Evolutionary conservation across 2,113 vertebrate species (phyloP).

Genomic region (Halichoerus grypus): DNA sequence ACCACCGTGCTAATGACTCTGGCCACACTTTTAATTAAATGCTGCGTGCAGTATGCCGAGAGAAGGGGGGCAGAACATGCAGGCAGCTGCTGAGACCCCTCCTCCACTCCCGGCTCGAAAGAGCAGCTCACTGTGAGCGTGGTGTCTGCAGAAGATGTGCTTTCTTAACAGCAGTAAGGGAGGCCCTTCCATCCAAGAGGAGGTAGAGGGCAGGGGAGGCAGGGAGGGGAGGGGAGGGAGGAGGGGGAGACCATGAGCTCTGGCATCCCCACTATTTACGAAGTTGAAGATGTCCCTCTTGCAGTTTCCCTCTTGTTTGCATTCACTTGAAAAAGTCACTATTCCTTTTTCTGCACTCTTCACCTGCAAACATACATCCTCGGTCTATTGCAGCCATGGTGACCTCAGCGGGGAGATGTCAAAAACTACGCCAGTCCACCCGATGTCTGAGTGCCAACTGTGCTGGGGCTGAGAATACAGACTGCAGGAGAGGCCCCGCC

Average conservation of each 20-base stretch:
- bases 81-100: constrained; percentile 68
- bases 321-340: neutral
- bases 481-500: neutral
- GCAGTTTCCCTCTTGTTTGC: neutral
- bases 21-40: constrained; percentile 62
- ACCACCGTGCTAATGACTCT: neutral
- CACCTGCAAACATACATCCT: neutral
- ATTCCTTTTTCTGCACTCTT: constrained; percentile 9
- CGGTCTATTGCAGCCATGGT: neutral
- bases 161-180: neutral
- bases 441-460: neutral
- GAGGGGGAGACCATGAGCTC: neutral
- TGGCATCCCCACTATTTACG: neutral
- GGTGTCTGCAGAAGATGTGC: neutral
- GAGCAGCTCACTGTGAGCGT: constrained; percentile 45
- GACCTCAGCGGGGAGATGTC: neutral
- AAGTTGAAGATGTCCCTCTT: neutral
- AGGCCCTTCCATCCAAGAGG: neutral
- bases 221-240: fast-evolving
- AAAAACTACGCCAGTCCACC: neutral
- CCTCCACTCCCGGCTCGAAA: constrained; percentile 41
- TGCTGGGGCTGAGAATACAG: neutral
- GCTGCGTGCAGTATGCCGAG: neutral
- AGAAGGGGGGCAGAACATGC: neutral
- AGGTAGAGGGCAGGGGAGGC: neutral